Base-by-base conservation (phyloP, 2,888 invertebrate species). In the Synanthedon vespiformis region DNA sequence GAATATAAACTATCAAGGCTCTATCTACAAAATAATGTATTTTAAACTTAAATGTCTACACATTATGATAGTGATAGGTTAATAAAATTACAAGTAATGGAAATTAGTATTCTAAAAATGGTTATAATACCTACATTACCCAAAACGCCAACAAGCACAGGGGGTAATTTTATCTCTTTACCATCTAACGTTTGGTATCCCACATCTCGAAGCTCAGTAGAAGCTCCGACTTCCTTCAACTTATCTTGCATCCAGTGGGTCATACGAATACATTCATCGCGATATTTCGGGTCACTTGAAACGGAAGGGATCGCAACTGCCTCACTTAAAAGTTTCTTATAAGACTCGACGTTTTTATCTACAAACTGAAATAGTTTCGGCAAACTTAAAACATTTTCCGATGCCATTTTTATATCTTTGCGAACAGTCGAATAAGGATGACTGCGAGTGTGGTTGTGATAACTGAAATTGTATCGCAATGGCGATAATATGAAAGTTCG, bases 231-330 rank as follows among this genome's bases (percentile, higher is more conserved):
- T 51, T 88, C 89, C 63, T 90, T 90, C 58, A 96, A 74, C 68
- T 90, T 91, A 0, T 88, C 84, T 53, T 91, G 90, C 51, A 91
- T 91, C 95, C 96, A 98, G 58, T 95, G 86, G 34, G 95, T 91
- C 97, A 98, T 97, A 61, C 90, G 91, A 13, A 92, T 84, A 59
- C 96, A 92, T 59, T 98, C 97, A 13, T 84, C 80, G 49, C 98
- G 90, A 58, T 91, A 90, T 56, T 95, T 93, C 3, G 94, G 91
- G 92, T 95, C 96, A 68, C 95, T 93, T 22, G 98, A 98, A n/a
- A 99, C 97, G 4, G 97, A 97, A 63, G 94, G 93, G 68, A 99
- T 98, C 3, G 94, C 95, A 27, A 99, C 97, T 1, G 94, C 95
- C 68, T 96, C 94, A 53, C 90, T 90, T 54, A 99, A 86, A 57